phyloP scores from a whole-genome alignment of 1,140 invertebrate species.

The Megalopta genalis region DNA sequence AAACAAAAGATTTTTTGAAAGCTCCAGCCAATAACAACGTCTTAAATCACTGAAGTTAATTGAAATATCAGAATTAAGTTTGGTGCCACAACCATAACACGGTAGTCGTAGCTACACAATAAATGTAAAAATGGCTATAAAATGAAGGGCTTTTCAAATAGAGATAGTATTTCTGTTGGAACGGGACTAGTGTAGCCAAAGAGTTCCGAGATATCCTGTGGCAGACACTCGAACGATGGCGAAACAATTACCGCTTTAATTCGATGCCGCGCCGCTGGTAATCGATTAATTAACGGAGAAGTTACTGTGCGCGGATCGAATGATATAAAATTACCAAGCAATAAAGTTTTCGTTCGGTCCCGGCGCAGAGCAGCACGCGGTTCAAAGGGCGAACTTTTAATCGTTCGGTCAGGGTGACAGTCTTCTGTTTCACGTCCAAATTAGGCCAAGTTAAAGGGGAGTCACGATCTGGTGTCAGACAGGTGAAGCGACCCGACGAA shows the following conservation, averaged over 20 bases:
- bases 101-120: no score
- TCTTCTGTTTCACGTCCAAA: slow-evolving; percentile 39
- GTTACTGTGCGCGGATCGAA: not conserved
- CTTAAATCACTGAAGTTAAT: no score
- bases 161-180: no score
- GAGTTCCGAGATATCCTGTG: no score
- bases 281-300: slow-evolving; percentile 17
- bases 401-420: slow-evolving; percentile 9
- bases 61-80: no score
- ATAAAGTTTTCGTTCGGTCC: not conserved
- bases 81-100: no score
- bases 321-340: slow-evolving; percentile 29
- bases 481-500: slow-evolving; percentile 36
- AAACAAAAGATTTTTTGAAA: no score
- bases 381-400: slow-evolving; percentile 41
- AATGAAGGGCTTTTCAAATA: no score
- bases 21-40: no score
- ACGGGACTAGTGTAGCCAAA: no score
- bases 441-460: slow-evolving; percentile 48
- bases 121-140: no score
- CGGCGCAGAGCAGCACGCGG: no score
- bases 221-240: not conserved
- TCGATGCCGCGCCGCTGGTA: not conserved
- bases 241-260: slow-evolving; percentile 1
- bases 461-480: slow-evolving; percentile 36